Base-by-base conservation (phyloP, 1,140 invertebrate genomes). In the Manduca sexta region DNA sequence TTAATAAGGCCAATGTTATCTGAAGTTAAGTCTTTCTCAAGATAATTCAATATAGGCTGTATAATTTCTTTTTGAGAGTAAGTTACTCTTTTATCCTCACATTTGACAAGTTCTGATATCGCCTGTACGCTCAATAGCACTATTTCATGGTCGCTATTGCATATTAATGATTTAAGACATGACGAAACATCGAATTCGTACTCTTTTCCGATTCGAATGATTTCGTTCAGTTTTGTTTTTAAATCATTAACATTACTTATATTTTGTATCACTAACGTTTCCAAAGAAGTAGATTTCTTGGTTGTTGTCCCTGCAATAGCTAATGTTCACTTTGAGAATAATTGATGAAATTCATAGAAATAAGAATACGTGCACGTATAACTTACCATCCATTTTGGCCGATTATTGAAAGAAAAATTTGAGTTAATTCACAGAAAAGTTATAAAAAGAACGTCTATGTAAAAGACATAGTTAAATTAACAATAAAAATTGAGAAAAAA, bases 71-170 rank as follows among this genome's bases (percentile, higher is more conserved):
- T 77, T 45, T 87, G 85, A 42, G 92, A 90, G 52, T 91, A 92
- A 56, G 87, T 86, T 70, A 89, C 88, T 47, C 93, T 88, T 64
- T 92, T 92, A 16, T 79, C 77, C 57, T 91, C 89, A 59, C 86
- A 90, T 87, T 93, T 93, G 6, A 90, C 91, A 30, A 93, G 87
- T 75, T 93, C 92, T 0, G 93, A 92, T 45, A 93, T 90, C 11
- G 89, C 88, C 75, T 92, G 90, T 11, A 91, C 88, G 17, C 87
- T 80, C 21, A 86, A 49, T 15, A 73, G 43, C 33, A 78, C 60
- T 14, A 86, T 75, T 6, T 74, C 63, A 40, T 71, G 61, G 18
- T 84, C 74, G 31, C 56, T 69, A 45, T 56, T 74, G 3, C 58
- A 69, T 11, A 88, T 41, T 39, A 87, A 60, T 2, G 61, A 29